Evolutionary conservation across 2,113 vertebrate species (phyloP), one percentile per base, ranked within the genome.

Genomic region (Myodes glareolus): DNA sequence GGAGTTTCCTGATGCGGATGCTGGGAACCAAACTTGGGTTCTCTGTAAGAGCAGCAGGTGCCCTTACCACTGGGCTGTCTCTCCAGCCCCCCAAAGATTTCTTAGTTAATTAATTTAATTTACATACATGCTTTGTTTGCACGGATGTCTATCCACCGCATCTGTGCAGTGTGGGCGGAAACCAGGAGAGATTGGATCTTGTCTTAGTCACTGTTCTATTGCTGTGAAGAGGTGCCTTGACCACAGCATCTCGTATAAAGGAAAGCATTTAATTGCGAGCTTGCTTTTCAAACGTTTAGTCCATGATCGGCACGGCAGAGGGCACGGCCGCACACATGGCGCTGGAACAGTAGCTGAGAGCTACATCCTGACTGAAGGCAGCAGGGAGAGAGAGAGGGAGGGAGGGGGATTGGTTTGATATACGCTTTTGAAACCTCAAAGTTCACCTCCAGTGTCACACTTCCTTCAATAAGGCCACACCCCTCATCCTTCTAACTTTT

Each of bases 281-380:
- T 65, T 65, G 58, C 2, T 65, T 31, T 85, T 45, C 39, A 45
- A 39, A 65, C n/a, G n/a, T 17, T 63, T 84, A 29, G 25, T 45
- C 27, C 14, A 5, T 19, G 17, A 11, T 42, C 55, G 42, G 5
- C 23, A 29, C 13, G 10, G 39, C 58, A 42, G 23, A 13, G 36
- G 42, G 13, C 55, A 39, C 27, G 7, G 21, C 12, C 5, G 0
- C 55, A 39, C 12, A 7, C 36, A 16, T 14, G 23, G n/a, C 6
- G 0, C 55, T 17, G 55, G 25, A 84, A 23, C 39, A 61, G 80
- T 85, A 31, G 13, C 81, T 85, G 81, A 65, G 23, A 65, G 16
- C n/a, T 29, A 5, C 25, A 29, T 42, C n/a, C 39, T 85, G 58
- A 42, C 1, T 42, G 7, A 14, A 63, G 58, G n/a, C n/a, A 72